Conservation (phyloP, 2,797 vertebrate genomes). For the Chiroxiphia lanceolata region DNA sequence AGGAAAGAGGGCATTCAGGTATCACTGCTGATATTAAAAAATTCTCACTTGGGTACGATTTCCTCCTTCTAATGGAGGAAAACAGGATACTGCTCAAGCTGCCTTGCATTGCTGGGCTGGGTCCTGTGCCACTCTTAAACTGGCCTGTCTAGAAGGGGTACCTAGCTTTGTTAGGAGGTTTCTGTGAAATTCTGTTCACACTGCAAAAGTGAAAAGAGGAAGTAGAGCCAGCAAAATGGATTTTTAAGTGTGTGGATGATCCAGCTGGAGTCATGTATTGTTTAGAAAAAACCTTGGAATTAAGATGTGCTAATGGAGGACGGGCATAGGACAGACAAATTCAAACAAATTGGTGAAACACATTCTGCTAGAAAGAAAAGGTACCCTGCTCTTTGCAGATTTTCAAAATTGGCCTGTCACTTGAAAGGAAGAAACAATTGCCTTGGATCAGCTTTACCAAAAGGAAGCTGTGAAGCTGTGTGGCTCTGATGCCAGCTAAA, state of each 20-base stretch:
- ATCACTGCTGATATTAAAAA: not conserved
- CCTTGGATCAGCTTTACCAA: not conserved
- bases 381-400: not conserved
- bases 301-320: not conserved
- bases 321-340: not conserved
- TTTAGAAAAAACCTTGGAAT: not conserved
- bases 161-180: not conserved
- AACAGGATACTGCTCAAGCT: not conserved
- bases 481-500: not conserved
- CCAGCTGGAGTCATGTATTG: not conserved
- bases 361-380: not conserved
- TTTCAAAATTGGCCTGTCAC: not conserved
- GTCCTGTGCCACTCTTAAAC: not conserved
- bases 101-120: not conserved
- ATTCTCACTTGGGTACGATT: not conserved
- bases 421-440: not conserved
- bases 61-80: not conserved
- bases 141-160: not conserved
- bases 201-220: not conserved
- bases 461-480: not conserved
- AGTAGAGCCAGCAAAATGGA: not conserved
- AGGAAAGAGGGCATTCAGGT: not conserved
- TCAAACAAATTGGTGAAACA: not conserved
- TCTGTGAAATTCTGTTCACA: not conserved
- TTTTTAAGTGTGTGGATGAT: not conserved